Percentiles rank a stretch among this genome's conserved stretches.
Evolutionary conservation across 1,140 invertebrate genomes (phyloP).

Genomic region (Diorhabda carinulata): DNA sequence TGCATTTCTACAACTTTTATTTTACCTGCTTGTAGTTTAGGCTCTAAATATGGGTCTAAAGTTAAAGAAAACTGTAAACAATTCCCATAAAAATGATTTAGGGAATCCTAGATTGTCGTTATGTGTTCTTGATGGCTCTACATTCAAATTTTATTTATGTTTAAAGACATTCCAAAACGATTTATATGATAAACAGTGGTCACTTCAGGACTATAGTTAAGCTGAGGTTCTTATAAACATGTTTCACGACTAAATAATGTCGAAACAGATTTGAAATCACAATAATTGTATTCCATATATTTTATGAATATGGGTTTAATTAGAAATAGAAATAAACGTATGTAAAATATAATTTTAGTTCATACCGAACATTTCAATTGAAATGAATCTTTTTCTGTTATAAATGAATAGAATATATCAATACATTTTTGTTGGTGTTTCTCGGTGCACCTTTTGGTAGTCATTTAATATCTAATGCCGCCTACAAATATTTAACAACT

Average conservation of each 20-base stretch:
- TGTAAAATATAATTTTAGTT: background rate
- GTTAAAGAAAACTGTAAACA: background rate
- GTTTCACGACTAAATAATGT: background rate
- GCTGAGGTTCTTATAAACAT: background rate
- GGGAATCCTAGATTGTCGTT: conserved; percentile 9
- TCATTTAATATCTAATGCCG: background rate
- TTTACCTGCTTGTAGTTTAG: conserved; percentile 23
- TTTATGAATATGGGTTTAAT: background rate
- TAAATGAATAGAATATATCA: background rate
- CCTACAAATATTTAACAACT: conserved; percentile 12
- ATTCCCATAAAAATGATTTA: background rate
- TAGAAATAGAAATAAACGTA: background rate
- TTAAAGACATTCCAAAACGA: background rate
- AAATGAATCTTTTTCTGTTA: background rate
- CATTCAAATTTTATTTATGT: conserved; percentile 5
- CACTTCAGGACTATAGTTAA: background rate
- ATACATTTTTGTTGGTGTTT: background rate
- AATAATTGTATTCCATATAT: background rate
- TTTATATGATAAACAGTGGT: conserved; percentile 10
- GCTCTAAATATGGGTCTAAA: conserved; percentile 19
- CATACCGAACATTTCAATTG: background rate
- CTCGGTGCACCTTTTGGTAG: background rate
- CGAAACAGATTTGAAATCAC: background rate
- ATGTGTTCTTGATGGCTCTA: conserved; percentile 8
- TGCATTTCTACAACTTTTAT: conserved; percentile 25